phyloP scores from a whole-genome alignment of 2,113 vertebrate genomes.

The Pseudois nayaur region DNA sequence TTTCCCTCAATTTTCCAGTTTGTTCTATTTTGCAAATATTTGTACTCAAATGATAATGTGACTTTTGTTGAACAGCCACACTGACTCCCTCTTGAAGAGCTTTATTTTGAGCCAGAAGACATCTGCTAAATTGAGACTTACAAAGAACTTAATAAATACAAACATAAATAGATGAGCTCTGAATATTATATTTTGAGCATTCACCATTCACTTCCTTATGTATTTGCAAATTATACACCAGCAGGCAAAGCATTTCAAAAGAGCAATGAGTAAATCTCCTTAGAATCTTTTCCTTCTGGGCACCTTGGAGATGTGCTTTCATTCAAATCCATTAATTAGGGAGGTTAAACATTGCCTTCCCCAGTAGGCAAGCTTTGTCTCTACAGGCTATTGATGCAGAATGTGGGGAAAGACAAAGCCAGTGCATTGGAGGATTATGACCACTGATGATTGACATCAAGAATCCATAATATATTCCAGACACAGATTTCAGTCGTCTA shows the following conservation, averaged over 20 bases:
- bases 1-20: slow-evolving; percentile 38
- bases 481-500: background rate
- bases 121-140: slow-evolving; percentile 43
- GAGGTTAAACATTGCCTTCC: background rate
- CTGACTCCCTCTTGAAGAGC: slow-evolving; percentile 27
- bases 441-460: background rate
- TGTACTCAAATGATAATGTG: background rate
- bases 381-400: background rate
- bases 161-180: slow-evolving; percentile 10
- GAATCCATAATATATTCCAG: background rate
- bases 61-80: background rate
- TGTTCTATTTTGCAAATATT: slow-evolving; percentile 69
- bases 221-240: background rate
- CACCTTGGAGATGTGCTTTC: slow-evolving; percentile 25
- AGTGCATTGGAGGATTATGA: background rate
- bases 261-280: rapidly evolving
- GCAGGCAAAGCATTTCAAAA: background rate
- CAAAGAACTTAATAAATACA: slow-evolving; percentile 41
- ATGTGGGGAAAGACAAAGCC: background rate
- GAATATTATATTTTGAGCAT: slow-evolving; percentile 9
- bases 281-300: background rate
- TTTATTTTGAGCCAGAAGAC: slow-evolving; percentile 6
- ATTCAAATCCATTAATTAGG: slow-evolving; percentile 31
- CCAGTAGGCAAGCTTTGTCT: background rate
- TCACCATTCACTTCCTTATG: background rate